Evolutionary conservation across 1,140 invertebrate genomes (phyloP), one percentile per base, ranked within the genome.

Genomic region (Aphidius ervi): DNA sequence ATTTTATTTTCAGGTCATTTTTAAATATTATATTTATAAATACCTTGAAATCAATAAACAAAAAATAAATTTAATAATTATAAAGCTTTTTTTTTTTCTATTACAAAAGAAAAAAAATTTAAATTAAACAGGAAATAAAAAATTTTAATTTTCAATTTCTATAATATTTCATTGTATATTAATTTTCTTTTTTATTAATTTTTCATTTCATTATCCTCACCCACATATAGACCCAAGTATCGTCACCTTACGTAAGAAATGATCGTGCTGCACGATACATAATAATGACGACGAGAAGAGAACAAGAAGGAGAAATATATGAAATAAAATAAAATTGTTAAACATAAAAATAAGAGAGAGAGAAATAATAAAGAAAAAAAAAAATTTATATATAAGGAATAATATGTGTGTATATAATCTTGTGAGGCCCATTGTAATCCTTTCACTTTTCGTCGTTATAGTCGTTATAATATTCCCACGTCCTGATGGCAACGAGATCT

Each of bases 251-350:
- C 61, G 56, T 63, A 63, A 63, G 50, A 47, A 46, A 45, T 53
- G 61, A 63, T 63, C 61, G 61, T 59, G 61, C 61, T n/a, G 56
- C 61, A 59, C 56, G 61, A 63, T 63, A 63, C 56, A 63, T 63
- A 55, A 63, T 63, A 63, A 63, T 63, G 56, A 57, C 57, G 40
- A 45, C n/a, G 39, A 54, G 37, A 46, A 41, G 9, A 20, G 46
- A 23, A n/a, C 40, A 39, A n/a, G 16, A 46, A 9, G 6, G 39
- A 41, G 23, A 20, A 20, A 20, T 47, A 42, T 8, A 8, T 46
- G 5, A 62, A 40, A 50, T 56, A n/a, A 63, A 63, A 63, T 7
- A 54, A 54, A 40, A 41, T 9, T 7, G n/a, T 5, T 39, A 52
- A 52, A 52, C 6, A 4, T 16, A 42, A 54, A 54, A 20, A 8